Base-by-base conservation (phyloP, 2,888 invertebrate genomes). In the Sipha maydis region DNA sequence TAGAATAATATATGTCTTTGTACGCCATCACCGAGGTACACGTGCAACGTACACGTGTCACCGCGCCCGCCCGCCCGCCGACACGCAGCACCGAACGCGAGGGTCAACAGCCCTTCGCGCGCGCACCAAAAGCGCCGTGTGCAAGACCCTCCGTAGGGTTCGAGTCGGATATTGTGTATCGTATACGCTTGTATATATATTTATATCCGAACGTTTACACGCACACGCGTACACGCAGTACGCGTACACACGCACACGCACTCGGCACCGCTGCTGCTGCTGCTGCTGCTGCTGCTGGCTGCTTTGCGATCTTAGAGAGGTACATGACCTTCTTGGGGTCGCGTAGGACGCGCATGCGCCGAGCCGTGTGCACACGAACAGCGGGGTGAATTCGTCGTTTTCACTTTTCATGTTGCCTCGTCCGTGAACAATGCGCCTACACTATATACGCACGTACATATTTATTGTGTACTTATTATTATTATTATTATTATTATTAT, bases 241-340 rank as follows among this genome's bases (percentile, higher is more conserved):
- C 48, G 17, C 34, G 71, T 14, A 31, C 3, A n/a, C 28, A 25
- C 34, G 28, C n/a, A 14, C 21, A 76, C 77, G 28, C n/a, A n/a
- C 38, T 25, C 48, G 48, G 11, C 21, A 25, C 54, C 9, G 54
- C 54, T 5, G 69, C 76, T 21, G 31, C 19, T 7, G 34, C 73
- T 11, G 14, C 19, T 41, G 31, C 34, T 69, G 54, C 54, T 5
- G 69, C 76, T 21, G 31, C 19, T 7, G 34, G 14, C 19, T 41
- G 54, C 73, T 34, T 14, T 8, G 69, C 4, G 28, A n/a, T 14
- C 31, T 17, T n/a, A 28, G 73, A 83, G 76, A 75, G 84, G 84
- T 85, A 28, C 84, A 85, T 48, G 85, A 78, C 77, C 85, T 85
- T 85, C 85, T 85, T 69, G 48, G 85, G 85, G 85, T 85, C 77